These are phyloP conservation scores for Antheraea yamamai DNA, from an alignment of 2,888 invertebrate species.

Conservation along the genomic window DNA sequence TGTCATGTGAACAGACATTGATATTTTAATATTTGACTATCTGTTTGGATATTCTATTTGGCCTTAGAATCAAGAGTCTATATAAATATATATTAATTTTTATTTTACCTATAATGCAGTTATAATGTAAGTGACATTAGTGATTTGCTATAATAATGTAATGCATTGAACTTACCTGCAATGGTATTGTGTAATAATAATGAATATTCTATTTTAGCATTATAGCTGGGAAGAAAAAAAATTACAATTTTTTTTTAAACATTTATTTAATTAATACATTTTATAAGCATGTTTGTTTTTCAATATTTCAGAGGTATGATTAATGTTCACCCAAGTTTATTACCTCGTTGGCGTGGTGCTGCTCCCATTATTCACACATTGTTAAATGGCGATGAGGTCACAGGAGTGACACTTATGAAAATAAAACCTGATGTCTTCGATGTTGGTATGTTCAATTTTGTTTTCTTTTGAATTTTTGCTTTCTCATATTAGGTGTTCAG, in stretches of 20 bases:
- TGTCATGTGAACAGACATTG: too few relatives aligned
- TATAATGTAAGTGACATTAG: too few relatives aligned
- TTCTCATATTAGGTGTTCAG: neutral
- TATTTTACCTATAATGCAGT: too few relatives aligned
- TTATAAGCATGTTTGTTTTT: neutral
- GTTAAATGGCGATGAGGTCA: slow-evolving; percentile 89
- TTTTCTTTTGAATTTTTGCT: neutral
- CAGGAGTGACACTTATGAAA: slow-evolving; percentile 94
- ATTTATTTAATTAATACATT: too few relatives aligned
- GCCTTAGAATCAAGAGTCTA: too few relatives aligned
- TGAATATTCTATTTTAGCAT: neutral
- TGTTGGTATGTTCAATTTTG: slow-evolving; percentile 80
- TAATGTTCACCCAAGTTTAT: slow-evolving; percentile 95
- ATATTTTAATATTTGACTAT: too few relatives aligned
- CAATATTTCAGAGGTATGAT: slow-evolving; percentile 89
- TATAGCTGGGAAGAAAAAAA: neutral
- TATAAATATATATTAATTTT: too few relatives aligned
- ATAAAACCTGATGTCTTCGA: slow-evolving; percentile 92
- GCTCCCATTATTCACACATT: slow-evolving; percentile 94
- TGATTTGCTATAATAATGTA: too few relatives aligned
- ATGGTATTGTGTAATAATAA: neutral
- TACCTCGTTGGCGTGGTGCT: slow-evolving; percentile 96
- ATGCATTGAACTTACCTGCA: neutral
- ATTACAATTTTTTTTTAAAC: too few relatives aligned
- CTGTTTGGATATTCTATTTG: too few relatives aligned